A percentile compares a stretch with the other conserved stretches of the same genome.
Evolutionary conservation across 2,113 vertebrate species (phyloP).

Genomic region (Siniperca knerii): DNA sequence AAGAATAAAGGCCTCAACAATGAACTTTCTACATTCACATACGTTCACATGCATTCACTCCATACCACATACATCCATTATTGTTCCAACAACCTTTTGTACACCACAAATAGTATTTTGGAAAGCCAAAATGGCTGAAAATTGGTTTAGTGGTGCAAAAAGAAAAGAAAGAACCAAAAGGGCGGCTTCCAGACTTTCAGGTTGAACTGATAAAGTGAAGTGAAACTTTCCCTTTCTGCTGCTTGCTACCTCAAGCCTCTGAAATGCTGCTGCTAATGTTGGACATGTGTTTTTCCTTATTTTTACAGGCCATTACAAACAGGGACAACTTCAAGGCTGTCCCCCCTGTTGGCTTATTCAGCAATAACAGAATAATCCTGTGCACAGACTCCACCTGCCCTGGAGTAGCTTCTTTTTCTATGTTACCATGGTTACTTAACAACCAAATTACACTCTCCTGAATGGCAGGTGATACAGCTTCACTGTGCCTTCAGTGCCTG

Average conservation of each 20-base stretch:
- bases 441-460: constrained; percentile 61
- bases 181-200: background rate
- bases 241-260: background rate
- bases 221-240: constrained; percentile 18
- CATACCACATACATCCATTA: background rate
- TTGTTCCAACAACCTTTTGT: background rate
- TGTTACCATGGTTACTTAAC: constrained; percentile 78
- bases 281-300: constrained; percentile 9
- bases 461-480: constrained; percentile 56
- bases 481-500: constrained; percentile 33
- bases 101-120: background rate
- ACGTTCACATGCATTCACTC: background rate
- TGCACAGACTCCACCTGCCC: constrained; percentile 45
- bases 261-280: background rate
- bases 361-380: constrained; percentile 42
- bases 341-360: constrained; percentile 23
- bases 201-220: constrained; percentile 18
- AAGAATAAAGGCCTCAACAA: background rate
- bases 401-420: constrained; percentile 47
- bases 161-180: background rate
- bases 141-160: background rate
- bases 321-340: constrained; percentile 15
- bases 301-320: background rate
- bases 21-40: background rate
- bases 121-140: background rate